Conservation (phyloP, 2,888 invertebrate species). For the Eucera pruinosa region DNA sequence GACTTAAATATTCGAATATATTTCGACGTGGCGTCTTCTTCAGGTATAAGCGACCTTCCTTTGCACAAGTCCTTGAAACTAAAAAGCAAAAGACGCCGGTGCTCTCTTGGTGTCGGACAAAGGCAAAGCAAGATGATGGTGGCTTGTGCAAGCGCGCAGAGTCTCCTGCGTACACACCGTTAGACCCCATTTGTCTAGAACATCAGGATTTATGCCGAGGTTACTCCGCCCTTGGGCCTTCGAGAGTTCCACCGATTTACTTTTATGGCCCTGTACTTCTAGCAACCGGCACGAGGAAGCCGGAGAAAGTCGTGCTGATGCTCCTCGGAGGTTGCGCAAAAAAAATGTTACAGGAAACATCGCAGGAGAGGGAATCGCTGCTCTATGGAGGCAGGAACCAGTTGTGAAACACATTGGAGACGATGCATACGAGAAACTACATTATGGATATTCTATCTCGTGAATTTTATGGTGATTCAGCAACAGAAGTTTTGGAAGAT, state of each 20-base stretch:
- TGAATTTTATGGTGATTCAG: too few species aligned
- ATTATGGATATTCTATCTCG: not conserved
- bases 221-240: constrained; percentile 60
- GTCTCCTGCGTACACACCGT: constrained; percentile 69
- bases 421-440: constrained; percentile 31
- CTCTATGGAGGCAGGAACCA: not conserved
- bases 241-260: constrained; percentile 57
- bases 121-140: constrained; percentile 57
- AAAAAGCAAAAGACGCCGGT: constrained; percentile 54
- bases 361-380: constrained; percentile 13
- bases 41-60: constrained; percentile 65
- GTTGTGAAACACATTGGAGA: constrained; percentile 31
- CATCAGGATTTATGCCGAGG: constrained; percentile 66
- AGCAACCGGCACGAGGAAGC: constrained; percentile 28
- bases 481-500: constrained; percentile 1
- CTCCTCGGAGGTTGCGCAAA: constrained; percentile 43
- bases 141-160: constrained; percentile 54
- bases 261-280: constrained; percentile 47
- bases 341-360: constrained; percentile 48
- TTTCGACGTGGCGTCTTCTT: constrained; percentile 30
- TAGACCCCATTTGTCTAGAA: constrained; percentile 77
- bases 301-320: constrained; percentile 45
- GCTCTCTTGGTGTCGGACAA: constrained; percentile 65
- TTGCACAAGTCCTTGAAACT: constrained; percentile 56
- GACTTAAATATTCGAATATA: constrained; percentile 31